Evolutionary conservation across 1,140 invertebrate genomes (phyloP), one percentile per base, ranked within the genome.

Genomic region (Ooceraea biroi): DNA sequence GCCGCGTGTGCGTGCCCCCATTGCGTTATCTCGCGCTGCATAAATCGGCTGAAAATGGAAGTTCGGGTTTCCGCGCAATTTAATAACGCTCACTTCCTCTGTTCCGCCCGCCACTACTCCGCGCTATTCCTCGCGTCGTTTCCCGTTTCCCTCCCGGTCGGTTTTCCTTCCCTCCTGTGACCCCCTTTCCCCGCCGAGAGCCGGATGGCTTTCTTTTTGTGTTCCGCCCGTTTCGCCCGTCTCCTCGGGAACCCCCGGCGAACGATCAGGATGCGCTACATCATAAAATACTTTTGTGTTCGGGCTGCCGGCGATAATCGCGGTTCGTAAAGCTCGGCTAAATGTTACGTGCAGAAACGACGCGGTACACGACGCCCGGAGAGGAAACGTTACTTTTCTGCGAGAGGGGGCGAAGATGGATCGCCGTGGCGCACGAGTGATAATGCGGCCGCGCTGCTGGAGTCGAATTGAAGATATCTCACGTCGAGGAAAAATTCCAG

Each of bases 201-300:
- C 46, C 65, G 76, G 50, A 58, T 71, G 36, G 50, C 50, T 80
- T 69, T 76, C 58, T 57, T 82, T 76, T 71, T 50, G 50, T 66
- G 25, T 66, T 41, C 50, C 69, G 30, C 76, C 46, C 55, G 55
- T 19, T 82, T 48, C 78, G 41, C 11, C 25, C 22, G 1, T 50
- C 55, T 3, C 55, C 55, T n/a, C 46, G 44, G 52, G 30, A 73
- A 58, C n/a, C 44, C n/a, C 25, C 60, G 36, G 25, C 57, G 25
- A 36, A 58, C 68, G 82, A 85, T 86, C 71, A 82, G 80, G 80
- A 82, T 82, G 46, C 83, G 82, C 85, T 86, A 86, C 83, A 86
- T 86, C 85, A 85, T 86, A 86, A 85, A 86, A 86, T 86, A 86
- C 85, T 86, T 86, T 86, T 85, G 85, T 86, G 85, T 78, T 86